Conservation (phyloP, 2,888 invertebrate genomes). For the Himalopsyche anomala region DNA sequence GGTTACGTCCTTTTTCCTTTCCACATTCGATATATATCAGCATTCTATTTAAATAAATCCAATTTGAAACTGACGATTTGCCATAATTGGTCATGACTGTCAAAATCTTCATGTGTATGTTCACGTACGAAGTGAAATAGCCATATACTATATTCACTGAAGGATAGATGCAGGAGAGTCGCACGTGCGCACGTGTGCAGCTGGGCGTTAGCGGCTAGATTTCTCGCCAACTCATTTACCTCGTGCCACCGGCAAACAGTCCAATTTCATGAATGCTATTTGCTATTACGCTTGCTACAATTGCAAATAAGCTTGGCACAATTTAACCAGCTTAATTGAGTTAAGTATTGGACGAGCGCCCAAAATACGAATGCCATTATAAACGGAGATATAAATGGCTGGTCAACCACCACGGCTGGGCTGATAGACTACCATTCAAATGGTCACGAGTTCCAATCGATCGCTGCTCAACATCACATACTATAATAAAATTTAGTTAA, state of each 20-base stretch:
- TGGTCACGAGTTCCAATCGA: too few relatives aligned
- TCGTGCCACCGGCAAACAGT: slow-evolving; percentile 11
- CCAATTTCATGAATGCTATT: slow-evolving; percentile 18
- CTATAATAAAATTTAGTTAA: too few relatives aligned
- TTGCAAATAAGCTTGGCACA: slow-evolving; percentile 14
- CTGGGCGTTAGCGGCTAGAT: background rate
- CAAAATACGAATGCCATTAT: background rate
- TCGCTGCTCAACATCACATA: too few relatives aligned
- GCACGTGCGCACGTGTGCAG: slow-evolving; percentile 26
- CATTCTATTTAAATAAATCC: too few relatives aligned
- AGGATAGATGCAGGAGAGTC: background rate
- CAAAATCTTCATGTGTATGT: background rate
- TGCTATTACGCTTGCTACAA: background rate
- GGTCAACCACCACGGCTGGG: too few relatives aligned
- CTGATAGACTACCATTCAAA: too few relatives aligned
- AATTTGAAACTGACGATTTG: too few relatives aligned
- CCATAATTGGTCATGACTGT: background rate
- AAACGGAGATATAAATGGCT: too few relatives aligned
- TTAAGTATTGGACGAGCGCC: slow-evolving; percentile 8
- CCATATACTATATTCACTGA: background rate
- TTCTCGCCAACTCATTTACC: slow-evolving; percentile 17
- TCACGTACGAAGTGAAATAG: background rate
- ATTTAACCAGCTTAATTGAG: slow-evolving; percentile 1
- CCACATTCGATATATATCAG: too few relatives aligned
- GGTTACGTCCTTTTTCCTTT: too few relatives aligned